These are phyloP conservation scores for Lordiphosa fenestrarum DNA, from an alignment of 2,888 invertebrate genomes.

Conservation along the genomic window DNA sequence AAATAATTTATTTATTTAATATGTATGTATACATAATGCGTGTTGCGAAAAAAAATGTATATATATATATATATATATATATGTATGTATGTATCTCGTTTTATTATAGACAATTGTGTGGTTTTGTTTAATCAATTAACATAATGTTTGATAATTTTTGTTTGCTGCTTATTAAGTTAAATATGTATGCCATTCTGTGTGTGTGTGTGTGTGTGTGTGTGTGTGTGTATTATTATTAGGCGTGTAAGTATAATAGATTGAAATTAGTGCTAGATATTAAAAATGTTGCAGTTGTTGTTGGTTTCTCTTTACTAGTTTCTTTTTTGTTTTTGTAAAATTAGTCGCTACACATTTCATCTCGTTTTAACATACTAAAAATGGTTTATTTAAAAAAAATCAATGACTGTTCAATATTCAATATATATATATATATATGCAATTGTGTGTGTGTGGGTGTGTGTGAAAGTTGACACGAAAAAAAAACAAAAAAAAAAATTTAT, in stretches of 20 bases:
- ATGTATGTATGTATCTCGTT: conserved; percentile 14
- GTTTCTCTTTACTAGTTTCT: conserved; percentile 41
- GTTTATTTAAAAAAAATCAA: too few relatives aligned
- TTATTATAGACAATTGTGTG: too few relatives aligned
- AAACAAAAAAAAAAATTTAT: too few relatives aligned
- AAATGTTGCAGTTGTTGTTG: conserved; percentile 17
- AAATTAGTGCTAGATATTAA: conserved; percentile 10
- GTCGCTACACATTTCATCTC: too few relatives aligned
- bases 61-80: conserved; percentile 15
- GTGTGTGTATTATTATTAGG: conserved; percentile 1
- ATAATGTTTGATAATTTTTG: too few relatives aligned
- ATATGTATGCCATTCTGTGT: conserved; percentile 8
- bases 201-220: conserved; percentile 9
- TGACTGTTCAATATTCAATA: too few relatives aligned
- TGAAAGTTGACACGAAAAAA: too few relatives aligned
- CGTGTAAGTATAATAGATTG: conserved; percentile 6
- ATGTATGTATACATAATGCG: conserved; percentile 45
- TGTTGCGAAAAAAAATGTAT: conserved; percentile 31
- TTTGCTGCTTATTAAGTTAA: too few relatives aligned
- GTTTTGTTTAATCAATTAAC: too few relatives aligned
- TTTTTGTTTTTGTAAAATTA: conserved; percentile 1
- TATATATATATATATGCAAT: too few relatives aligned
- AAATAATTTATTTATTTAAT: conserved; percentile 74
- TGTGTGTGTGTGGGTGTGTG: background rate
- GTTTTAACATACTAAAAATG: too few relatives aligned